A percentile compares a stretch with the other conserved stretches of the same genome.
phyloP scores from a whole-genome alignment of 2,113 vertebrate species.

The Benitochromis conjunctus region DNA sequence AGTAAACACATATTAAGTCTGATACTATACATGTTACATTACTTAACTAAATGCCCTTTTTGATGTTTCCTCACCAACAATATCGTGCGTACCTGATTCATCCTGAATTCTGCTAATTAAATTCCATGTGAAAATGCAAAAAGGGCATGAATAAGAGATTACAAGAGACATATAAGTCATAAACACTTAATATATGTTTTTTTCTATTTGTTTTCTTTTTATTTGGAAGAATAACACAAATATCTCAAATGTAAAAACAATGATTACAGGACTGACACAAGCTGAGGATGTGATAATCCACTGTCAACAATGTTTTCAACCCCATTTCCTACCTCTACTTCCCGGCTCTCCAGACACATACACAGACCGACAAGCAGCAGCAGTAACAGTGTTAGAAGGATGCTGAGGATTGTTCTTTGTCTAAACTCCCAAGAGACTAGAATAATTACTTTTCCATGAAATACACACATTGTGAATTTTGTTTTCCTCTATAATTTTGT shows the following conservation, averaged over 20 bases:
- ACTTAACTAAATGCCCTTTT: neutral
- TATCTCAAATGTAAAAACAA: neutral
- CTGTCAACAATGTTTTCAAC: neutral
- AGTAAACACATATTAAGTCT: neutral
- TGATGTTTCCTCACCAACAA: neutral
- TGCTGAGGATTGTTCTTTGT: constrained; percentile 36
- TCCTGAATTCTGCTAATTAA: neutral
- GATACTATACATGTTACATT: neutral
- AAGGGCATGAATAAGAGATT: accelerated
- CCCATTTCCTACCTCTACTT: neutral
- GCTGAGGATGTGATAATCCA: constrained; percentile 1
- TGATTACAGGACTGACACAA: neutral
- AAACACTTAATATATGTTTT: neutral
- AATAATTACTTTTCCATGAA: constrained; percentile 58
- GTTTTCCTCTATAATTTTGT: constrained; percentile 50
- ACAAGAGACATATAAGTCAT: neutral
- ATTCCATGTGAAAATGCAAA: neutral
- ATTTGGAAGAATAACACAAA: neutral
- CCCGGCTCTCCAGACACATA: neutral
- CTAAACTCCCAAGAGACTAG: constrained; percentile 32
- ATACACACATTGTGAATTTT: constrained; percentile 49
- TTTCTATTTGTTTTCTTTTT: neutral
- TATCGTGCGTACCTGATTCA: neutral
- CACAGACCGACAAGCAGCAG: neutral
- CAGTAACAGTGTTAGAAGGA: neutral